These are phyloP conservation scores for Cosmia trapezina DNA, from an alignment of 2,888 invertebrate genomes.

Conservation along the genomic window DNA sequence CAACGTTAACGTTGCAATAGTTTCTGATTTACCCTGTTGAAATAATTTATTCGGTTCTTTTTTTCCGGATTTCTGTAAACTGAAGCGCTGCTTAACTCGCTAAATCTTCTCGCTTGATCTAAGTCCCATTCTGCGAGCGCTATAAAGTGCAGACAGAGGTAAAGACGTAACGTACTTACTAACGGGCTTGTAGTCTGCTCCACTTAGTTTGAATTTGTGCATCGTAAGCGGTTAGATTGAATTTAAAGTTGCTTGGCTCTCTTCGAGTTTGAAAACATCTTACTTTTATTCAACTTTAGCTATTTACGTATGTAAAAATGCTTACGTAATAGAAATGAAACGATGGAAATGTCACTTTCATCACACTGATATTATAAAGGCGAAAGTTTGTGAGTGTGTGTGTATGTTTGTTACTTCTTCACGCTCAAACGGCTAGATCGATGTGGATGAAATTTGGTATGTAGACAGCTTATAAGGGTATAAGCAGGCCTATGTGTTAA, in stretches of 20 bases:
- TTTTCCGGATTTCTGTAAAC: neutral
- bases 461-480: no score
- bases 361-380: no score
- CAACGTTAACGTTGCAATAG: no score
- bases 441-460: no score
- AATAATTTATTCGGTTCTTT: no score
- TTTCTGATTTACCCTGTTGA: no score
- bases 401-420: no score
- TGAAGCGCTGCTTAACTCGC: neutral
- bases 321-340: neutral
- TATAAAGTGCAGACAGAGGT: conserved; percentile 34
- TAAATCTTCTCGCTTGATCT: neutral
- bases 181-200: conserved; percentile 7
- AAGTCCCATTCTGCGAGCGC: neutral
- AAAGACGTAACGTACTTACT: conserved; percentile 11
- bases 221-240: conserved; percentile 42
- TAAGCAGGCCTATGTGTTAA: no score
- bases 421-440: no score
- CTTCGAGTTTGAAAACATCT: conserved; percentile 3
- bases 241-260: conserved; percentile 22
- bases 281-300: conserved; percentile 14
- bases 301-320: neutral
- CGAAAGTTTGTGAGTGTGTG: no score
- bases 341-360: neutral
- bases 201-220: conserved; percentile 35